Evolutionary conservation across 2,113 vertebrate species (phyloP), one percentile per base, ranked within the genome.

Genomic region (Cryptomyrus ogoouensis): DNA sequence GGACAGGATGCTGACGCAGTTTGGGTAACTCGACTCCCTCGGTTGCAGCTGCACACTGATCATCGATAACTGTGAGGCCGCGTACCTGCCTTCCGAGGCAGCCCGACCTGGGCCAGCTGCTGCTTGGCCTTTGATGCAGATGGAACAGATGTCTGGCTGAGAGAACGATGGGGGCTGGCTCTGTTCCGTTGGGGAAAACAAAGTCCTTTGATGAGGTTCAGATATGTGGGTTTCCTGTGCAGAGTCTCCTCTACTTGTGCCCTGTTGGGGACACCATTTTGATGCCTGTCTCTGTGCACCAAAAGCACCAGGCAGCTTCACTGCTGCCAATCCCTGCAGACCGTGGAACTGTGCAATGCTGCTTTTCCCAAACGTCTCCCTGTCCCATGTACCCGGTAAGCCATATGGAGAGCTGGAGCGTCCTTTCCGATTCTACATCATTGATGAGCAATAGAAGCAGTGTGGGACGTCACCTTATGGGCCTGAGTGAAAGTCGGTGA

Each of bases 291-390:
- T 87, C 85, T 53, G n/a, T 87, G 49, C 12, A 19, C 90, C 96
- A 96, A 87, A 95, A 92, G 21, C 92, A 92, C 31, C 92, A 90
- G n/a, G 24, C 90, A 92, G 44, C 92, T 94, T 39, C 53, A 27
- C 21, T 0, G 35, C 53, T 24, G 50, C 47, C 5, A 27, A 27
- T 52, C 85, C 27, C 13, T 52, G 31, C 93, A 93, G 89, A 80
- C n/a, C 49, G 4, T 92, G 27, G 31, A 70, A 42, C 86, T 89
- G 12, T 88, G 93, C 89, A 62, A 66, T 44, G 89, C 92, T 87
- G 92, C 91, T 77, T 93, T 92, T 89, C 89, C 91, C 88, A 94
- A 93, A 93, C 89, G 89, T 91, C 90, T 91, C 91, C 86, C 90
- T 92, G 89, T 17, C 56, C 31, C 35, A 2, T 77, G 70, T 17